Evolutionary conservation across 2,113 vertebrate species (phyloP).

Genomic region (Coreoperca whiteheadi): DNA sequence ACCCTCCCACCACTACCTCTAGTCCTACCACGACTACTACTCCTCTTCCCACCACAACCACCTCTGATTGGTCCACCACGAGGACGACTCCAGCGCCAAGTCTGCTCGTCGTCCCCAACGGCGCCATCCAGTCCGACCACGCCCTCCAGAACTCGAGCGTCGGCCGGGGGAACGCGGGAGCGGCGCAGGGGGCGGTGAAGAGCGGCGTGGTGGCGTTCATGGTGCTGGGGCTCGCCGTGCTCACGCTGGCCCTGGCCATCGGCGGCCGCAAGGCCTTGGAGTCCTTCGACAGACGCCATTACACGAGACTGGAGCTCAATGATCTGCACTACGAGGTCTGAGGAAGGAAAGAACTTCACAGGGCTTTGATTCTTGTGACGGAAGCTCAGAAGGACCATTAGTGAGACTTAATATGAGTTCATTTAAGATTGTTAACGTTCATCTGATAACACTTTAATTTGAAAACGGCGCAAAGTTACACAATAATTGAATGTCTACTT

Average conservation of each 20-base stretch:
- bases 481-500: conserved; percentile 11
- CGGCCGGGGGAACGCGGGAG: conserved; percentile 22
- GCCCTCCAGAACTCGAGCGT: conserved; percentile 33
- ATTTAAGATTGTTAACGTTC: conserved; percentile 1
- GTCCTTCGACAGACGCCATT: conserved; percentile 85
- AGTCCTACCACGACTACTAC: conserved; percentile 7
- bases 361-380: neutral
- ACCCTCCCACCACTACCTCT: neutral
- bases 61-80: conserved; percentile 11
- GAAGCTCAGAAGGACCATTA: conserved; percentile 25
- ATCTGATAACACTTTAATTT: conserved; percentile 4
- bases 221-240: conserved; percentile 77
- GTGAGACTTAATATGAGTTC: neutral
- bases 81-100: conserved; percentile 25
- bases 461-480: conserved; percentile 15
- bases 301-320: conserved; percentile 86
- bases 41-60: neutral
- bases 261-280: conserved; percentile 84
- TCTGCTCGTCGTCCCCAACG: conserved; percentile 51
- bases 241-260: conserved; percentile 75
- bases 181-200: conserved; percentile 58
- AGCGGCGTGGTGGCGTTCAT: conserved; percentile 79
- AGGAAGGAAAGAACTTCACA: conserved; percentile 4
- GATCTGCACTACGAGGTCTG: conserved; percentile 86
- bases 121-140: conserved; percentile 19